phyloP scores from a whole-genome alignment of 2,888 invertebrate species.

The Gymnosoma rotundatum region DNA sequence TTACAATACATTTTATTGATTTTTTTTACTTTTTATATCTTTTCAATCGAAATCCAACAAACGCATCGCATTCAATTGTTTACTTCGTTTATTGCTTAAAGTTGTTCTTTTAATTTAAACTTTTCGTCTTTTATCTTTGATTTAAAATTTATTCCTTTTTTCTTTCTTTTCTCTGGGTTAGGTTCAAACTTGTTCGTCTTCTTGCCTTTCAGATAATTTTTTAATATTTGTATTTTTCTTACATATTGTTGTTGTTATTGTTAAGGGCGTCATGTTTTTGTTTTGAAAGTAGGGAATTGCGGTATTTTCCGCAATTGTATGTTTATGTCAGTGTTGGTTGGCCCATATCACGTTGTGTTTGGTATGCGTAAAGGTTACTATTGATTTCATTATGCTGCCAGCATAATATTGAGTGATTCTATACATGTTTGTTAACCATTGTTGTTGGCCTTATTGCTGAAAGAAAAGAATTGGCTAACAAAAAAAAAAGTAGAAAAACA shows the following conservation, averaged over 20 bases:
- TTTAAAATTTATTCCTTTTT: slow-evolving; percentile 44
- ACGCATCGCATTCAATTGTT: slow-evolving; percentile 11
- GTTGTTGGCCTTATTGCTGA: neutral
- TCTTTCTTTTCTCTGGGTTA: slow-evolving; percentile 36
- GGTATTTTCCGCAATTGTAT: slow-evolving; percentile 35
- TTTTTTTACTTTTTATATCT: slow-evolving; percentile 5
- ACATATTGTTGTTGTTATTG: slow-evolving; percentile 31
- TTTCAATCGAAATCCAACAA: slow-evolving; percentile 15
- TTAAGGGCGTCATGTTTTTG: slow-evolving; percentile 37
- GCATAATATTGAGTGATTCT: slow-evolving; percentile 55
- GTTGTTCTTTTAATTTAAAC: slow-evolving; percentile 59
- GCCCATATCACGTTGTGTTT: slow-evolving; percentile 64
- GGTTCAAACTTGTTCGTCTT: slow-evolving; percentile 23
- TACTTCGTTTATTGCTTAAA: slow-evolving; percentile 18
- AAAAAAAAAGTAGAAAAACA: slow-evolving; percentile 13
- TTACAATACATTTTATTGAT: too few species aligned
- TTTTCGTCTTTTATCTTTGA: slow-evolving; percentile 57
- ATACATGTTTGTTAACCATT: slow-evolving; percentile 4
- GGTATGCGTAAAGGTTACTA: slow-evolving; percentile 54
- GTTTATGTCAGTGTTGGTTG: slow-evolving; percentile 45
- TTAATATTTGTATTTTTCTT: neutral
- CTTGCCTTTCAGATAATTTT: neutral
- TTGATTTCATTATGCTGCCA: slow-evolving; percentile 61
- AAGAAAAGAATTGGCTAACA: neutral
- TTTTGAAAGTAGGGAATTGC: slow-evolving; percentile 14